Percentiles rank a stretch among this genome's conserved stretches.
These are phyloP conservation scores for Montipora capitata DNA, from an alignment of 92 coral and sea anemone genomes.

Conservation along the genomic window DNA sequence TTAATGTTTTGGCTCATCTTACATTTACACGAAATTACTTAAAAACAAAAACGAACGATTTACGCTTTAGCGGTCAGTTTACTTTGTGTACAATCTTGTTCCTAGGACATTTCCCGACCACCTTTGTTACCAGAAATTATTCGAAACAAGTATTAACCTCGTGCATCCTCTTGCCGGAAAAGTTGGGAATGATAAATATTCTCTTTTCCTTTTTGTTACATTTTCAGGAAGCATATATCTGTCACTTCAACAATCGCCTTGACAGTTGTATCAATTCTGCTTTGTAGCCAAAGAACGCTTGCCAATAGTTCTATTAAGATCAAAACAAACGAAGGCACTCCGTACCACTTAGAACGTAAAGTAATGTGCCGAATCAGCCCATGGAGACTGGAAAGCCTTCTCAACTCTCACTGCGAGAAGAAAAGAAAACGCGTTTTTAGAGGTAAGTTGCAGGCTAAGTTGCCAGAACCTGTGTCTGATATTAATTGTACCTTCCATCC, in stretches of 20 bases:
- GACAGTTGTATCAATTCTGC: neutral
- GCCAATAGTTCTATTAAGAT: neutral
- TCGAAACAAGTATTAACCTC: too few relatives aligned
- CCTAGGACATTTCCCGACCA: too few relatives aligned
- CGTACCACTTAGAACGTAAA: neutral
- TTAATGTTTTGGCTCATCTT: too few relatives aligned
- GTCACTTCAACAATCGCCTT: conserved; percentile 14
- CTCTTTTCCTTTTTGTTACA: neutral
- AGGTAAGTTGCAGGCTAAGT: conserved; percentile 2
- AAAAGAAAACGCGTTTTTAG: conserved; percentile 16
- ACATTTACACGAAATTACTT: too few relatives aligned
- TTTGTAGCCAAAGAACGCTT: conserved; percentile 8
- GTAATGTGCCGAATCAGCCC: neutral
- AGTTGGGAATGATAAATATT: neutral
- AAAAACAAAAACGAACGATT: too few relatives aligned
- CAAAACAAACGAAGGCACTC: conserved; percentile 20
- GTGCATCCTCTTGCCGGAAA: too few relatives aligned
- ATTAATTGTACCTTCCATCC: too few relatives aligned
- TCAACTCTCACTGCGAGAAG: neutral
- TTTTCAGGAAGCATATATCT: conserved; percentile 38
- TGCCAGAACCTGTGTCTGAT: too few relatives aligned
- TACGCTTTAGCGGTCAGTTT: too few relatives aligned
- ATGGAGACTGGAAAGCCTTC: neutral
- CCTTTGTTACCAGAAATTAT: too few relatives aligned
- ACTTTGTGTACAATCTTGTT: too few relatives aligned